Base-by-base conservation (phyloP, 2,113 vertebrate genomes). In the Micromys minutus region DNA sequence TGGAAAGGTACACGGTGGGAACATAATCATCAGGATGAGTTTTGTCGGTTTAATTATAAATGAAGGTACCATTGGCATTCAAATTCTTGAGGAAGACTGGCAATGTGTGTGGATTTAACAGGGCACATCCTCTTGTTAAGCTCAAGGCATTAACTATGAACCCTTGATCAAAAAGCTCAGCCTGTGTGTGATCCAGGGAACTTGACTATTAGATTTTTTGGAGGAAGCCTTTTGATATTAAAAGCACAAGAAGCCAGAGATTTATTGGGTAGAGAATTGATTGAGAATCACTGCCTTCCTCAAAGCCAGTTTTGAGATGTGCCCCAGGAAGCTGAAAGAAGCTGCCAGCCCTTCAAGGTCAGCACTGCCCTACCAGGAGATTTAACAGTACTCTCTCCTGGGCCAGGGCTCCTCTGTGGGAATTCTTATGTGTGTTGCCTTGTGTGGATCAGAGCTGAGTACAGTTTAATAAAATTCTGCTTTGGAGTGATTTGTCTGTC, bases 201-300 rank as follows among this genome's bases (percentile, higher is more conserved):
- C 96, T 96, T 95, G 97, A 97, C 97, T 97, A 93, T 87, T 87
- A 63, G 90, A 47, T 29, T 87, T 93, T n/a, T 74, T 29, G 94
- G 94, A 84, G 92, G 90, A 57, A 92, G 52, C n/a, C 76, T 90
- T 98, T 97, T 98, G 96, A 98, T 98, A 96, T 97, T 95, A 97
- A 96, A 98, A 96, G 92, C 87, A 63, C n/a, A 92, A 77, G 92
- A 96, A 97, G 72, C 90, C 86, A 96, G 90, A 98, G n/a, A 81
- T 95, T 97, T 97, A 97, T 86, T 97, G 97, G 96, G 93, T 94
- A 94, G 96, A 97, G 86, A 92, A 97, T 83, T 97, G 97, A 98
- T 97, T 97, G 97, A 97, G 84, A 94, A 93, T 97, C 98, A 98
- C 92, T 96, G 87, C 45, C 36, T 79, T 97, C 93, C 95, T 98